These are phyloP conservation scores for Mesitornis unicolor DNA, from an alignment of 2,113 vertebrate genomes.

Conservation along the genomic window DNA sequence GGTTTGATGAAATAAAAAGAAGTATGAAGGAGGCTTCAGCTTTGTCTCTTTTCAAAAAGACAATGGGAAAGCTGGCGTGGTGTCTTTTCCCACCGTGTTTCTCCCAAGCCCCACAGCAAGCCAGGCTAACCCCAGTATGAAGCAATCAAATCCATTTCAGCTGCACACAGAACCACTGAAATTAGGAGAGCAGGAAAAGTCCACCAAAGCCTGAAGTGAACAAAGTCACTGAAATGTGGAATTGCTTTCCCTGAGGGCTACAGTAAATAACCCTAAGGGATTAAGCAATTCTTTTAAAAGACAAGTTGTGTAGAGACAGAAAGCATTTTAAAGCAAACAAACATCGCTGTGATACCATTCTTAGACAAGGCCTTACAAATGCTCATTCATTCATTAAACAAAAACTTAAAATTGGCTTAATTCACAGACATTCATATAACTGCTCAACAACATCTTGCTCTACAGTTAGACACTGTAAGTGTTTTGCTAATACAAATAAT, in stretches of 20 bases:
- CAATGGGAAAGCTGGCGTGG: background rate
- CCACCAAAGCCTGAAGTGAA: background rate
- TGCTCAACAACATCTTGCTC: background rate
- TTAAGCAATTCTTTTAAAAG: background rate
- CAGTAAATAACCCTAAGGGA: conserved; percentile 18
- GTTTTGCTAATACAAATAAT: background rate
- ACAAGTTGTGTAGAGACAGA: background rate
- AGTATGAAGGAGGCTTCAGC: background rate
- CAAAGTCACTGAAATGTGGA: conserved; percentile 31
- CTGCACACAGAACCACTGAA: conserved; percentile 20
- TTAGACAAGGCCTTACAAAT: background rate
- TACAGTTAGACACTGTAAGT: background rate
- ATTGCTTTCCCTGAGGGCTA: conserved; percentile 27
- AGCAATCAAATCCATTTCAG: conserved; percentile 40
- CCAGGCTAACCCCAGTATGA: background rate
- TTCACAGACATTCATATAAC: background rate
- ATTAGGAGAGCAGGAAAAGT: conserved; percentile 14
- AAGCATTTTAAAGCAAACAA: conserved; percentile 6
- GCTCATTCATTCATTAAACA: background rate
- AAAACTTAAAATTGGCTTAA: background rate
- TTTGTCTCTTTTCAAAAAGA: background rate
- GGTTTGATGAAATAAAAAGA: background rate
- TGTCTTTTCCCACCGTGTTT: background rate
- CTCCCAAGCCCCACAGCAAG: background rate
- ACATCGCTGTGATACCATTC: background rate